Evolutionary conservation across 2,113 vertebrate species (phyloP).

Genomic region (Mystacornis crossleyi): DNA sequence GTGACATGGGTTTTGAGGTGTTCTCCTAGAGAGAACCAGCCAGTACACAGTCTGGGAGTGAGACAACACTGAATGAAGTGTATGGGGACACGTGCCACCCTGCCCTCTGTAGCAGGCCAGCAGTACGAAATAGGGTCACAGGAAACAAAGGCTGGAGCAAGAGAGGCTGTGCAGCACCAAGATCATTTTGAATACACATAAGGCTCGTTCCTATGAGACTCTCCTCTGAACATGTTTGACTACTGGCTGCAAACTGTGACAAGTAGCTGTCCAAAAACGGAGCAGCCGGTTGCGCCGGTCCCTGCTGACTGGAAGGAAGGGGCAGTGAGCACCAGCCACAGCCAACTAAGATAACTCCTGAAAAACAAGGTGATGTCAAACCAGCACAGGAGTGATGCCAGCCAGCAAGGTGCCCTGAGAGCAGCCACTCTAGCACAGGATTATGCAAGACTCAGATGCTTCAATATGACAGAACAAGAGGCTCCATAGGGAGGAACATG

Average conservation of each 20-base stretch:
- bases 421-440: not conserved
- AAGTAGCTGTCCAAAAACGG: not conserved
- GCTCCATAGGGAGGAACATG: not conserved
- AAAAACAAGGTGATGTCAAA: conserved; percentile 32
- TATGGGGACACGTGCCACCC: not conserved
- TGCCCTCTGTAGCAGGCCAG: not conserved
- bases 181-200: not conserved
- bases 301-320: not conserved
- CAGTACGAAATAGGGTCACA: not conserved
- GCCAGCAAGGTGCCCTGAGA: not conserved
- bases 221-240: not conserved
- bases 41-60: not conserved
- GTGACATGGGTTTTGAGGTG: not conserved
- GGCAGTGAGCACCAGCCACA: not conserved
- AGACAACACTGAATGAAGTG: not conserved
- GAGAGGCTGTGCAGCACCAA: not conserved
- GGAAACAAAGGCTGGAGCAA: conserved; percentile 29
- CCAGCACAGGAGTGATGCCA: not conserved
- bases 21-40: not conserved
- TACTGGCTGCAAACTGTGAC: not conserved
- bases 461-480: not conserved
- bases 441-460: not conserved
- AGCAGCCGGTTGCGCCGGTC: not conserved
- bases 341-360: not conserved
- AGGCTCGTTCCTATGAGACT: not conserved